Conservation (phyloP, 2,888 invertebrate species). For the Drosophila leonis region DNA sequence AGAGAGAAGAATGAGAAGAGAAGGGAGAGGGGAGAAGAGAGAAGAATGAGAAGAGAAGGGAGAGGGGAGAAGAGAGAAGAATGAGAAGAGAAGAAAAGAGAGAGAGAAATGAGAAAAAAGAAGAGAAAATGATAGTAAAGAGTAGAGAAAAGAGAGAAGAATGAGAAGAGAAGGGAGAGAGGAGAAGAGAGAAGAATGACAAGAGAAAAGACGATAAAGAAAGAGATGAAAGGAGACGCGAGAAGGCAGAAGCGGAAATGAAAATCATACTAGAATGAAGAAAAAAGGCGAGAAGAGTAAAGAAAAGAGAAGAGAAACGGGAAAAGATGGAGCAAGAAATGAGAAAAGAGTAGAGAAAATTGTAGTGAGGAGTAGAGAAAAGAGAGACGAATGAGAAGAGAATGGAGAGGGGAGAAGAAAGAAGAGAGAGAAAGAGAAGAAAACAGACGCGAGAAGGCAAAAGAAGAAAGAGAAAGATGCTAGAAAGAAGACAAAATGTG, state of each 20-base stretch:
- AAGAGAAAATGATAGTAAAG: neutral
- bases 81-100: neutral
- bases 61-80: neutral
- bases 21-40: too few species aligned
- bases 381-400: neutral
- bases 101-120: neutral
- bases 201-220: neutral
- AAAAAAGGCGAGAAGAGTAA: neutral
- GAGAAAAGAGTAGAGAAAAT: too few species aligned
- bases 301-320: neutral
- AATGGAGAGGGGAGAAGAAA: neutral
- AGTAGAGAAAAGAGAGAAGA: neutral
- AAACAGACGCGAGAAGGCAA: neutral
- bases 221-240: neutral
- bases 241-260: neutral
- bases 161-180: neutral
- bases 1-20: neutral
- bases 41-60: neutral
- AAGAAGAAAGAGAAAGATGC: neutral
- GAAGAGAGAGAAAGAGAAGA: neutral
- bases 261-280: neutral
- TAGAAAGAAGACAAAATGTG: neutral
- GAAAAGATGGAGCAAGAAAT: too few species aligned
- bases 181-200: too few species aligned
- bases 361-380: too few species aligned